phyloP scores from a whole-genome alignment of 2,797 vertebrate species.

The Rhabdomys pumilio region DNA sequence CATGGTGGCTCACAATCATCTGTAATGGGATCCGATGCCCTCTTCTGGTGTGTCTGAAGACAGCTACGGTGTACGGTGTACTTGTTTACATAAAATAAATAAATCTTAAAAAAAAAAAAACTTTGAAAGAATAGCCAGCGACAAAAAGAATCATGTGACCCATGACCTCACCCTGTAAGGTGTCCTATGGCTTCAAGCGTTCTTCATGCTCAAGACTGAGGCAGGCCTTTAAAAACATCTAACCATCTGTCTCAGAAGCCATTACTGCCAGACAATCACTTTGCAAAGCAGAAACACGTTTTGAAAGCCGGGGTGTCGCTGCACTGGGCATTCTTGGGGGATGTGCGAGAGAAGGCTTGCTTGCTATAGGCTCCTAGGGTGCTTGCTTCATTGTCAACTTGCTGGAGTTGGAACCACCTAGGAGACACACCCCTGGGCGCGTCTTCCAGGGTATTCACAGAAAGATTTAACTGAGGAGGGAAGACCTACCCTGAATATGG shows the following conservation, averaged over 20 bases:
- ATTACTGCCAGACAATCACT: not conserved
- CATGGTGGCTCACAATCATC: not conserved
- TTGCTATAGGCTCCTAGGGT: not conserved
- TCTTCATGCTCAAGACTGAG: not conserved
- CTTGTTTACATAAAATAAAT: not conserved
- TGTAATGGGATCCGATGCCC: not conserved
- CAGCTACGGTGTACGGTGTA: not conserved
- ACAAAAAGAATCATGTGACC: not conserved
- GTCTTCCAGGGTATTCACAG: not conserved
- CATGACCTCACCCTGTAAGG: not conserved
- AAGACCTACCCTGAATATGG: not conserved
- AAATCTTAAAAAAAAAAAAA: not conserved
- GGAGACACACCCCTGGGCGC: not conserved
- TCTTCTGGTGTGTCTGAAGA: too few relatives aligned
- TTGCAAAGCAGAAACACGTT: not conserved
- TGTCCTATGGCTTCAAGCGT: rapidly evolving
- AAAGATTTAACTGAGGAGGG: not conserved
- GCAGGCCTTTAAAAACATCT: not conserved
- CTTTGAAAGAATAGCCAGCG: not conserved
- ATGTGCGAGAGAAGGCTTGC: not conserved
- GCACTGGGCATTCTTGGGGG: rapidly evolving
- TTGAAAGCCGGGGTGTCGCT: rapidly evolving
- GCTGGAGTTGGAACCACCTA: not conserved
- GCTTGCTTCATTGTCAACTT: too few relatives aligned
- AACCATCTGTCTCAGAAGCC: not conserved